phyloP scores from a whole-genome alignment of 2,113 vertebrate species.

The Prunella himalayana region DNA sequence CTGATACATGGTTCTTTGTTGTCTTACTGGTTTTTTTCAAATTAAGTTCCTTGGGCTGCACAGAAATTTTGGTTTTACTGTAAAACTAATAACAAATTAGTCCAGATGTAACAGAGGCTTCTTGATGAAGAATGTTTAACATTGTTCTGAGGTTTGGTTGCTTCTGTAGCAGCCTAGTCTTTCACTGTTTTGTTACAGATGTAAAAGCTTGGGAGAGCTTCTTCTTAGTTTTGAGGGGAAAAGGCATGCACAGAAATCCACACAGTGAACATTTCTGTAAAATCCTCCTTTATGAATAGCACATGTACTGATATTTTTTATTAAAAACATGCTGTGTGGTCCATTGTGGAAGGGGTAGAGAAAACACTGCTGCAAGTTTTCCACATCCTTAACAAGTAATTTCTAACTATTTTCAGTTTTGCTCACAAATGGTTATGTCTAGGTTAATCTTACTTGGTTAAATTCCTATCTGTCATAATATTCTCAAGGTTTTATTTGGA shows the following conservation, averaged over 20 bases:
- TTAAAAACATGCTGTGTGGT: background rate
- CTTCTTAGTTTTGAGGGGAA: background rate
- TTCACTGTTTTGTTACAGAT: background rate
- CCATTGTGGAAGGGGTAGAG: background rate
- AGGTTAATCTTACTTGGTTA: background rate
- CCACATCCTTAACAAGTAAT: background rate
- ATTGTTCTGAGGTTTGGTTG: background rate
- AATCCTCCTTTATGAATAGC: background rate
- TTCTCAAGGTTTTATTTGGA: constrained; percentile 84
- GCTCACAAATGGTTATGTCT: background rate
- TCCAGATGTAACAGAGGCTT: background rate
- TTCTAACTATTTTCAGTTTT: background rate
- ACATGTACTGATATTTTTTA: background rate
- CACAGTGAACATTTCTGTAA: background rate
- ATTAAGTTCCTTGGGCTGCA: background rate
- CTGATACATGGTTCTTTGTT: background rate
- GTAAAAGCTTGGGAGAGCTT: background rate
- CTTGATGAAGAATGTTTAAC: background rate
- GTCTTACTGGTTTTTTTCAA: background rate
- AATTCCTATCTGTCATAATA: background rate
- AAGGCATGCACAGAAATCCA: background rate
- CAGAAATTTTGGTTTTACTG: background rate
- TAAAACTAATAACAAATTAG: background rate
- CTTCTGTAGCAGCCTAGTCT: background rate
- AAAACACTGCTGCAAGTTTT: background rate